A percentile compares a stretch with the other conserved stretches of the same genome.
Evolutionary conservation across 1,140 invertebrate species (phyloP).

Genomic region (Drosophila pseudoananassae): DNA sequence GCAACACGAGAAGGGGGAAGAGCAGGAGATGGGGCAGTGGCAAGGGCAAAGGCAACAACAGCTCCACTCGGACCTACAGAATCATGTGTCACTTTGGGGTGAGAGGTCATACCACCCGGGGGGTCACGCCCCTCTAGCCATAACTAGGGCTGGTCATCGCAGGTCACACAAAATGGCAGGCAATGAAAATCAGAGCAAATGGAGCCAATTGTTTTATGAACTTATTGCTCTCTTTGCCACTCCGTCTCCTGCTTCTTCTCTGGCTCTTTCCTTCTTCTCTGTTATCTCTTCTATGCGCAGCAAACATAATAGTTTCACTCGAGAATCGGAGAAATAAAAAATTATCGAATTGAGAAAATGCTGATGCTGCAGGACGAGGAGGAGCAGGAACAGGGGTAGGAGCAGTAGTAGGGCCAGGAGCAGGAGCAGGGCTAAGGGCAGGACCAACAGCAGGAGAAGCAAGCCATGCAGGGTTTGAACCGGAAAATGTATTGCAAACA

Average conservation of each 20-base stretch:
- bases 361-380: constrained; percentile 61
- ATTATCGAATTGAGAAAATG: constrained; percentile 58
- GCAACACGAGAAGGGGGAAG: neutral
- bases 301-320: constrained; percentile 43
- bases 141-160: constrained; percentile 49
- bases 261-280: neutral
- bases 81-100: constrained; percentile 37
- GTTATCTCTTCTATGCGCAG: constrained; percentile 19
- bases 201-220: constrained; percentile 83
- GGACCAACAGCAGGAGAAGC: neutral
- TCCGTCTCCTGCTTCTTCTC: neutral
- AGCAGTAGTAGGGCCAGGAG: neutral
- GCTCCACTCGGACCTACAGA: constrained; percentile 8
- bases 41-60: constrained; percentile 12
- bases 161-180: constrained; percentile 81
- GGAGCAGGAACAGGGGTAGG: neutral
- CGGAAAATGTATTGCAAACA: constrained; percentile 81
- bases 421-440: neutral
- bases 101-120: neutral
- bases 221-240: constrained; percentile 62
- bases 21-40: neutral
- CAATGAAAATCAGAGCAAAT: constrained; percentile 82
- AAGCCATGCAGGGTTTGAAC: constrained; percentile 30
- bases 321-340: constrained; percentile 32
- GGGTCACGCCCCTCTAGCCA: constrained; percentile 3